These are phyloP conservation scores for Amphilophus citrinellus DNA, from an alignment of 2,113 vertebrate species.

Conservation along the genomic window DNA sequence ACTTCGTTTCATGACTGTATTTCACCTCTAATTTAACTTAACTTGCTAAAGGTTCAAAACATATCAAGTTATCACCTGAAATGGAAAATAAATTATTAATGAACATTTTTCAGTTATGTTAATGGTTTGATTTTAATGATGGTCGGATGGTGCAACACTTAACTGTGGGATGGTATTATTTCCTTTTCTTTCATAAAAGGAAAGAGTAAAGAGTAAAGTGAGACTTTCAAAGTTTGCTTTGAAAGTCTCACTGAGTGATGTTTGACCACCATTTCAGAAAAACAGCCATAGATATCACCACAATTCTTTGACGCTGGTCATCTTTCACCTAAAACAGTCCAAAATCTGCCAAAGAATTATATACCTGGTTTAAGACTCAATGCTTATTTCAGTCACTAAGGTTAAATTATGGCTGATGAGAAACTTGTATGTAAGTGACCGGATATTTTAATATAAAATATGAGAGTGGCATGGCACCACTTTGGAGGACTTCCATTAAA, in stretches of 20 bases:
- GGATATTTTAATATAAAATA: neutral
- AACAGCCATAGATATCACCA: neutral
- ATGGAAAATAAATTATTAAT: neutral
- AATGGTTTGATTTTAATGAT: neutral
- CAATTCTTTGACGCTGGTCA: neutral
- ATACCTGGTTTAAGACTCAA: neutral
- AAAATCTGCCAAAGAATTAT: neutral
- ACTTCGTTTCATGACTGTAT: neutral
- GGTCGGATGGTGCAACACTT: neutral
- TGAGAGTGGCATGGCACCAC: neutral
- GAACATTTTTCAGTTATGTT: neutral
- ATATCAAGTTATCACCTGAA: neutral
- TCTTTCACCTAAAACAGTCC: neutral
- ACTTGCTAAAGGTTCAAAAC: neutral
- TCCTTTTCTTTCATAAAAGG: rapidly evolving
- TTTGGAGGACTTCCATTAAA: neutral
- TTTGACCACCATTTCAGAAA: neutral
- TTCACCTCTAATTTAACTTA: no score
- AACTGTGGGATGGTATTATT: neutral
- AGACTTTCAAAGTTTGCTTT: neutral
- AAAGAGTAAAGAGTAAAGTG: neutral
- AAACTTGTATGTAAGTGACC: neutral
- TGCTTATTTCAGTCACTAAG: neutral
- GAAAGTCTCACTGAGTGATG: neutral
- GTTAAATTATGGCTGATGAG: neutral